Base-by-base conservation (phyloP, 2,797 vertebrate genomes). In the Taeniopygia guttata region DNA sequence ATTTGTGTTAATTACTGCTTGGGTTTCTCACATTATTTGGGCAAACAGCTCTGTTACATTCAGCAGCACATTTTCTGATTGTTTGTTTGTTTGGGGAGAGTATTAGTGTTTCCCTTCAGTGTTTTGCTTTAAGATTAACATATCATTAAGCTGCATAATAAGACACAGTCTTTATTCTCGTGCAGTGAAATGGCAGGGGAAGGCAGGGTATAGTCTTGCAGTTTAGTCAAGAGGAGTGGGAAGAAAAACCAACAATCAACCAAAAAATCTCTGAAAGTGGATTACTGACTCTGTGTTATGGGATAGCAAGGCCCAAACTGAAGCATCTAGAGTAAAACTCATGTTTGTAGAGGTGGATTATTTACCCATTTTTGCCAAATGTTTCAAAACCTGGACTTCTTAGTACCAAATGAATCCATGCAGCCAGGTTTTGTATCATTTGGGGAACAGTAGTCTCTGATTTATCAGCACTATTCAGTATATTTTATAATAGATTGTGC, bases 81-180 rank as follows among this genome's bases (percentile, higher is more conserved):
- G 63, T 56, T 84, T 58, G 42, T 86, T 93, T 89, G 88, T 93
- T 90, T 90, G 70, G 29, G 75, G 84, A 55, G 73, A 62, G 38
- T 62, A 40, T 85, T 89, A 69, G 59, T 49, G 79, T 62, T 95
- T 83, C 52, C 48, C 64, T 89, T 66, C 56, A 83, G 32, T 77
- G 75, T 60, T 92, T 76, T 67, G 52, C 81, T 87, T 93, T 92
- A 69, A 95, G 73, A 89, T 95, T 85, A 95, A 72, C 84, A 58
- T 92, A 66, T 56, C 45, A 45, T 93, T 89, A 95, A 86, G 79
- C 82, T 46, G 69, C 8, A 5, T 69, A 78, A 63, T 93, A 81
- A 54, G 84, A 34, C 52, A 13, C 19, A n/a, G 62, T 10, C 66
- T 87, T 81, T 84, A 60, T 88, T 88, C 59, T 84, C 4, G 0